Base-by-base conservation (phyloP, 30 jellyfish, hydroid and myxozoan genomes). In the Cassiopea andromeda region DNA sequence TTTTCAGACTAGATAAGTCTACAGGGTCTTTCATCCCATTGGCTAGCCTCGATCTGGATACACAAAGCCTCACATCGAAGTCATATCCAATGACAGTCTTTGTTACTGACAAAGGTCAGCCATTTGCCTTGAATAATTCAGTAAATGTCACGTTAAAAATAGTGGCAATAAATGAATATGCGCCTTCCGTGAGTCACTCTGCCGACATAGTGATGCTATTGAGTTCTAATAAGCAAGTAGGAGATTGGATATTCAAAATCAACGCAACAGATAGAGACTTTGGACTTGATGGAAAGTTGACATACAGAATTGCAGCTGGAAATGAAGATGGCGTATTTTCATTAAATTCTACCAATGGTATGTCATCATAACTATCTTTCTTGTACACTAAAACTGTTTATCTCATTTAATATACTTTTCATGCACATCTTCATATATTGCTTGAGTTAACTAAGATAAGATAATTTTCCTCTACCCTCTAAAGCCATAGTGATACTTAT, bases 221-320 rank as follows among this genome's bases (percentile, higher is more conserved):
- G 48, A 77, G 72, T 44, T 47, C 84, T 1, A 78, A 78, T 76
- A 75, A 72, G 44, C 76, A 6, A n/a, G 91, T 77, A 43, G 96
- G 93, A 9, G 61, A 89, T 44, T 45, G 73, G 61, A 73, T 85
- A 1, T 46, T 59, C 54, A 78, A 78, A 82, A 92, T 96, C 46
- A 86, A 96, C 83, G 99, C 99, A 44, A 92, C 98, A 16, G 98
- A 96, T 78, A 86, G 81, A 14, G 99, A 96, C 84, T 71, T 44
- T 73, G 98, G 97, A n/a, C 75, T 82, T 27, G 97, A 92, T 85
- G 98, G 98, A 81, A 89, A 66, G 48, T 45, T 96, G 38, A 16
- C 84, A 4, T 92, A 59, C 84, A 44, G 77, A 1, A 73, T 96
- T 19, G 9, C 85, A 27, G 82, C 83, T 18, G 99, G 99, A 48